These are phyloP conservation scores for Sinotaia quadrata DNA, from an alignment of 2,888 invertebrate species.

Conservation along the genomic window DNA sequence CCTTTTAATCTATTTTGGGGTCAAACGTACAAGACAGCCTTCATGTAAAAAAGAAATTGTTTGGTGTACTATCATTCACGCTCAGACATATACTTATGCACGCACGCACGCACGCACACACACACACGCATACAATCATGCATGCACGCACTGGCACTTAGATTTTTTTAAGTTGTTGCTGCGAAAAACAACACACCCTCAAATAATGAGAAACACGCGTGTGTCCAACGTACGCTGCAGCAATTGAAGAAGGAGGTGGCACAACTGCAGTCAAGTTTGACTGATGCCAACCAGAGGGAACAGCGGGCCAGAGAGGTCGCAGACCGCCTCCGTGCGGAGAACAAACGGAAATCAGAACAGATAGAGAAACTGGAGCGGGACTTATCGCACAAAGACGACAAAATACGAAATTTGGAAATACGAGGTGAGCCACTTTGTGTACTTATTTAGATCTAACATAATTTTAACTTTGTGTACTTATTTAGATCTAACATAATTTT, in stretches of 20 bases:
- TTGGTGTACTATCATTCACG: too few species aligned
- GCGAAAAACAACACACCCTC: neutral
- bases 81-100: neutral
- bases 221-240: neutral
- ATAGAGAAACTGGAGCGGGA: constrained; percentile 55
- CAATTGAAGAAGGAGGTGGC: constrained; percentile 48
- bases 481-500: neutral
- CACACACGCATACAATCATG: neutral
- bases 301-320: constrained; percentile 44
- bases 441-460: neutral
- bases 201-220: neutral
- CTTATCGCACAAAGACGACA: constrained; percentile 53
- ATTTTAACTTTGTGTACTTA: neutral
- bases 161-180: neutral
- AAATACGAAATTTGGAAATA: constrained; percentile 57
- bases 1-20: too few species aligned
- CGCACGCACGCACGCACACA: neutral
- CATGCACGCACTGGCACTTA: neutral
- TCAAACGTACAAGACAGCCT: too few species aligned
- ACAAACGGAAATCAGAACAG: constrained; percentile 55
- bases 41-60: too few species aligned
- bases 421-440: constrained; percentile 44
- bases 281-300: constrained; percentile 47
- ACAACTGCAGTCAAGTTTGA: constrained; percentile 42
- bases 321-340: constrained; percentile 50